Evolutionary conservation across 2,113 vertebrate species (phyloP).

Genomic region (mouse (Mus musculus)): GRCm39 chr8:56570501-56571000

Average conservation of each 20-base stretch:
- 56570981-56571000: too few species aligned
- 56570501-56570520: too few species aligned
- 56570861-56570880: not conserved
- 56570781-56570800: not conserved
- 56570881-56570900: not conserved
- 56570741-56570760: not conserved
- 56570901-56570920: not conserved
- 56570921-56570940: not conserved
- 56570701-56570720: too few species aligned
- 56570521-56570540: too few species aligned
- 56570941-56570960: not conserved
- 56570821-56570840: not conserved
- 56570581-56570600: too few species aligned
- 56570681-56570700: not conserved
- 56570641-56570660: too few species aligned
- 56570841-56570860: conserved; percentile 31
- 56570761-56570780: not conserved
- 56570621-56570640: too few species aligned
- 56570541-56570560: too few species aligned
- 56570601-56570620: too few species aligned
- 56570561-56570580: too few species aligned
- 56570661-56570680: not conserved
- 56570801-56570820: not conserved
- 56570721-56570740: too few species aligned
- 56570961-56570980: too few species aligned